A percentile compares a stretch with the other conserved stretches of the same genome.
phyloP scores from a whole-genome alignment of 2,113 vertebrate genomes.

The Falco punctatus region DNA sequence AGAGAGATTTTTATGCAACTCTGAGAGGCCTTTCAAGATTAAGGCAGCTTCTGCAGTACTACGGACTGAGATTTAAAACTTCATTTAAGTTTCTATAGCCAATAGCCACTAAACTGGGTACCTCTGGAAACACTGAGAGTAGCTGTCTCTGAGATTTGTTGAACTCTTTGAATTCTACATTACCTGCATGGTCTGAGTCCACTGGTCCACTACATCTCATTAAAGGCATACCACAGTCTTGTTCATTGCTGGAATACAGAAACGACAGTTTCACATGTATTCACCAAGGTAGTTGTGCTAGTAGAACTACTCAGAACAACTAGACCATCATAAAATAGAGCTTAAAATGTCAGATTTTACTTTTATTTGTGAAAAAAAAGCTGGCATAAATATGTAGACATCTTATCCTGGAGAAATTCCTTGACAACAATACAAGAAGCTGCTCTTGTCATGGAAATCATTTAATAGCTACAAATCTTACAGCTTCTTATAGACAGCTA shows the following conservation, averaged over 20 bases:
- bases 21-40: not conserved
- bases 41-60: not conserved
- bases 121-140: not conserved
- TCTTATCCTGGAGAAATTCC: not conserved
- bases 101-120: not conserved
- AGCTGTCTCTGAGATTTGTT: not conserved
- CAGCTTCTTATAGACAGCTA: not conserved
- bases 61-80: not conserved
- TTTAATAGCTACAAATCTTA: not conserved
- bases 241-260: not conserved
- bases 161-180: not conserved
- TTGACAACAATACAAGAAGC: not conserved
- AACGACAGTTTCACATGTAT: not conserved
- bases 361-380: not conserved
- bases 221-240: not conserved
- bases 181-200: not conserved
- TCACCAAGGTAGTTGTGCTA: not conserved
- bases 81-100: not conserved
- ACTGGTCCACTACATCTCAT: rapidly evolving
- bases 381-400: not conserved
- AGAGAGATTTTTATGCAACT: not conserved
- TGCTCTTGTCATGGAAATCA: not conserved
- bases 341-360: not conserved
- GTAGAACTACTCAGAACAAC: not conserved
- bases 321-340: not conserved